Evolutionary conservation across 2,797 vertebrate species (phyloP).

Genomic region (Cryptoblepharus egeriae): DNA sequence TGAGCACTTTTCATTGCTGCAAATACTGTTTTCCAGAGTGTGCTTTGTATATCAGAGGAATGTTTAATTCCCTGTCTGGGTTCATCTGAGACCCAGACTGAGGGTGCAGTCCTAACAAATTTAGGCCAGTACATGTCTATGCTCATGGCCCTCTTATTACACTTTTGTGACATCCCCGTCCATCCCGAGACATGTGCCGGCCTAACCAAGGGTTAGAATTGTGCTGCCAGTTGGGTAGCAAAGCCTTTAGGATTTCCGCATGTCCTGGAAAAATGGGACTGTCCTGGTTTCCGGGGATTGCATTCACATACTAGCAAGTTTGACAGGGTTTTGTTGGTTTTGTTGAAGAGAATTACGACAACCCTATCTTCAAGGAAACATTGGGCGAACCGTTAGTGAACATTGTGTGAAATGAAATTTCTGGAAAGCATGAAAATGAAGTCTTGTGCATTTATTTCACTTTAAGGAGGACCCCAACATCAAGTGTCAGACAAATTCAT

Average conservation of each 20-base stretch:
- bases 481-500: slow-evolving; percentile 46
- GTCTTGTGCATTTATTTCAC: slow-evolving; percentile 10
- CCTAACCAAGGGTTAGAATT: too few relatives aligned
- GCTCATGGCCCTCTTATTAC: too few relatives aligned
- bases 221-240: neutral
- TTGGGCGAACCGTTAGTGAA: slow-evolving; percentile 10
- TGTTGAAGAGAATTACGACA: too few relatives aligned
- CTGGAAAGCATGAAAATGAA: slow-evolving; percentile 22
- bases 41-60: neutral
- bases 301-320: too few relatives aligned
- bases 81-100: neutral
- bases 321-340: too few relatives aligned
- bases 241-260: too few relatives aligned
- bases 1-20: neutral
- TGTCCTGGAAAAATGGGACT: too few relatives aligned
- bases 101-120: too few relatives aligned
- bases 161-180: too few relatives aligned
- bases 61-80: neutral
- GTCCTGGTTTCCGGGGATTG: too few relatives aligned
- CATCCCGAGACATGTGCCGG: too few relatives aligned
- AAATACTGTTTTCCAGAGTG: neutral
- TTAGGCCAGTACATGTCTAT: too few relatives aligned
- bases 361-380: neutral
- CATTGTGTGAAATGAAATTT: neutral
- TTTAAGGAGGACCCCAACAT: slow-evolving; percentile 53